These are phyloP conservation scores for Notiomystis cincta DNA, from an alignment of 2,113 vertebrate species.

Conservation along the genomic window DNA sequence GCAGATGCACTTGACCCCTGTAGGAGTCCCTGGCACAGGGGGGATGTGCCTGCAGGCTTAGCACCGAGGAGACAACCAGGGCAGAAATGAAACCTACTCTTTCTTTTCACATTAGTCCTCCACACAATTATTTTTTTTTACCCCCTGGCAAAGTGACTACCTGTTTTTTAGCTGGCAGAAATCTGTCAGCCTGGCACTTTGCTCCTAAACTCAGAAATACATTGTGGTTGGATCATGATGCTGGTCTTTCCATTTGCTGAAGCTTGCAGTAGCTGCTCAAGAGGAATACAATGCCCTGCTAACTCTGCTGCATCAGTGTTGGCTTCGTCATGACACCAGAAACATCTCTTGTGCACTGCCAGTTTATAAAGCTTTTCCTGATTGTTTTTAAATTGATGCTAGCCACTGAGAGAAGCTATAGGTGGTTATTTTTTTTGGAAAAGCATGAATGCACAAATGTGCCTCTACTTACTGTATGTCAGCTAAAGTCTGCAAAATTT, in stretches of 20 bases:
- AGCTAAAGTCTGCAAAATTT: not conserved
- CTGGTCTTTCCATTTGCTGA: slow-evolving; percentile 23
- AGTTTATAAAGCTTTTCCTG: slow-evolving; percentile 25
- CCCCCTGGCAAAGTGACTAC: not conserved
- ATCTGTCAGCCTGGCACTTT: not conserved
- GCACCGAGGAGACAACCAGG: not conserved
- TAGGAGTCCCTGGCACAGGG: not conserved
- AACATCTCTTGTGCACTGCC: not conserved
- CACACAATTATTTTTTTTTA: not conserved
- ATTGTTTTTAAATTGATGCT: slow-evolving; percentile 17
- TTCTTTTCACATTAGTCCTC: not conserved
- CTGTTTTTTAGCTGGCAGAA: not conserved
- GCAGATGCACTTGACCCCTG: not conserved
- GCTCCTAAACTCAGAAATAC: not conserved
- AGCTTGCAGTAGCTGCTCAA: slow-evolving; percentile 16
- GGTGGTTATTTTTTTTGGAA: slow-evolving; percentile 5
- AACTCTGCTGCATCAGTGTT: not conserved
- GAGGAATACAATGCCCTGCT: not conserved
- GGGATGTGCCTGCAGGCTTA: not conserved
- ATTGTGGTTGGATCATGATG: not conserved
- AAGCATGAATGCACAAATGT: not conserved
- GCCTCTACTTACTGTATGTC: not conserved
- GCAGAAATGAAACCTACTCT: not conserved
- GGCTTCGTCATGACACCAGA: not conserved
- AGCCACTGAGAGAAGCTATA: slow-evolving; percentile 1